Evolutionary conservation across 2,888 invertebrate genomes (phyloP), one percentile per base, ranked within the genome.

Genomic region (Ectemnius lituratus): DNA sequence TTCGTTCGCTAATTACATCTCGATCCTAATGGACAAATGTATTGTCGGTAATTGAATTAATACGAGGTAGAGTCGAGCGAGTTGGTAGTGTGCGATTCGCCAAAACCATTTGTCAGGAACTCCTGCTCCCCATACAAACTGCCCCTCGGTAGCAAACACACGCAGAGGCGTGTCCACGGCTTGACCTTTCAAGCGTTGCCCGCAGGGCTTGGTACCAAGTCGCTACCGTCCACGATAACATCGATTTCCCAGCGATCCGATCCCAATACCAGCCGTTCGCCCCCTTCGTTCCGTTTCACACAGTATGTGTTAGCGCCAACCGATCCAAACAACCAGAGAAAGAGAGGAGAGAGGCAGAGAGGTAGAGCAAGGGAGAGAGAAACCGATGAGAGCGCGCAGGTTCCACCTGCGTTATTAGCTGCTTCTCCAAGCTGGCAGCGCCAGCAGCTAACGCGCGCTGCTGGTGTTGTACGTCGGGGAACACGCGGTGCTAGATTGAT

Each of bases 201-300:
- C 66, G 66, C 58, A 70, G 52, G 52, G 70, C 69, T 78, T 77
- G 80, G 79, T 79, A 74, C 76, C 75, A 71, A 66, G 57, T 66
- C 62, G 70, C 77, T 76, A 71, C 70, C 75, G 69, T 76, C 62
- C 76, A 76, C 70, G 74, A 75, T 63, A 75, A 85, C 82, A 86
- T 87, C 85, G 85, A 87, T 86, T 87, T 84, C 78, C 79, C 75
- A 75, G 68, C 83, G 78, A 84, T 86, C 86, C 79, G 79, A 79
- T 84, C 79, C 82, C 82, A 79, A 77, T 72, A 76, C 77, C 80
- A 73, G 8, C 37, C 37, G 37, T 37, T 37, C 37, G 37, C 1
- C 37, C 37, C 37, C 8, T 37, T 37, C 37, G 37, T 8, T 11
- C 37, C 37, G 37, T 37, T 65, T 63, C 56, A 57, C 70, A 62